Evolutionary conservation across 1,140 invertebrate species (phyloP), one percentile per base, ranked within the genome.

Genomic region (Agrypnia vestita): DNA sequence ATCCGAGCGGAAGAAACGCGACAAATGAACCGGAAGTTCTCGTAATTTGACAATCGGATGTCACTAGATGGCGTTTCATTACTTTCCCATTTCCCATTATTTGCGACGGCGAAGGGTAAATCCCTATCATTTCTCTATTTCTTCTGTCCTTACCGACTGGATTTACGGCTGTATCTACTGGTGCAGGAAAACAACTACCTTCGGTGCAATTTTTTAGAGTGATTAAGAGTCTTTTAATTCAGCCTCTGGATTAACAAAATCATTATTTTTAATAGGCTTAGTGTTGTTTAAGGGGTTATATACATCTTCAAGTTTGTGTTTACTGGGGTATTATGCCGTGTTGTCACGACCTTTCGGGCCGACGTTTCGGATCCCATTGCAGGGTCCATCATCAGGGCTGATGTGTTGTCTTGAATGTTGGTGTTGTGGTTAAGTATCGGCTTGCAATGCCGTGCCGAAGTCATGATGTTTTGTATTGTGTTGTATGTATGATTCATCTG

Each of bases 11-110:
- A 73, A 79, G 62, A 49, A 73, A 73, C 17, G 12, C 78, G 67
- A 61, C 78, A 74, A 80, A 75, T 74, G 69, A 67, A 80, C 62
- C 78, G 78, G 78, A 80, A 80, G 72, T 64, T 25, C 43, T 72
- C 17, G 78, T 64, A 80, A 79, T 79, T 79, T 79, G 78, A 74
- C 78, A 73, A 61, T 73, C 67, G 51, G 64, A 72, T 79, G 78
- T 59, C 69, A 74, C 59, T 47, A 46, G 47, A 76, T 76, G 74
- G 75, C 78, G 75, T 72, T 80, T 80, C 78, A 75, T 80, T 80
- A 80, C 78, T 64, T 47, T 75, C 25, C 59, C 51, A 80, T 80
- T 80, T 75, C 75, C 49, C 19, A 44, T 53, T 4, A 25, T 53
- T 75, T 25, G 15, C 67, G 46, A 49, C 67, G 9, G 46, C 47